Percentiles rank a stretch among this genome's conserved stretches.
phyloP scores from a whole-genome alignment of 2,797 vertebrate species.

The Rousettus madagascariensis region DNA sequence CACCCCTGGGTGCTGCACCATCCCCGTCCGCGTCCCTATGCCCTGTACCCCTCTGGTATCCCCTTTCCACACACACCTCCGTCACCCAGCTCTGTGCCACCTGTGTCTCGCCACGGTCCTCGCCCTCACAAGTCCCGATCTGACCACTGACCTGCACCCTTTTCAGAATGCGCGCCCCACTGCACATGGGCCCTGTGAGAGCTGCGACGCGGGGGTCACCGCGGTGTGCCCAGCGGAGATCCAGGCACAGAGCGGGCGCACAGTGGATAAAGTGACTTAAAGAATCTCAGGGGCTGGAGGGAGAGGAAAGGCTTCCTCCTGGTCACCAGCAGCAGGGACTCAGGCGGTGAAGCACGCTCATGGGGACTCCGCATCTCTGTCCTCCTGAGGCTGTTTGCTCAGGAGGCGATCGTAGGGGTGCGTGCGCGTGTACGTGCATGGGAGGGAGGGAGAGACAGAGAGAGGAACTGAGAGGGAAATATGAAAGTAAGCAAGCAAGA shows the following conservation, averaged over 20 bases:
- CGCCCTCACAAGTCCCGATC: neutral
- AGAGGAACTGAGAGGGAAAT: neutral
- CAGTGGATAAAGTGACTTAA: neutral
- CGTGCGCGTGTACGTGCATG: neutral
- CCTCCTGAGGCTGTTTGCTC: neutral
- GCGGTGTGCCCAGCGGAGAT: neutral
- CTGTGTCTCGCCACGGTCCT: neutral
- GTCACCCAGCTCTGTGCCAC: neutral
- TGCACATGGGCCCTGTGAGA: neutral
- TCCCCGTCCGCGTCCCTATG: neutral
- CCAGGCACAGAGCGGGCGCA: neutral
- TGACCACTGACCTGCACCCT: neutral
- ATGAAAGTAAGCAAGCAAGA: neutral
- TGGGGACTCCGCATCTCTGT: neutral
- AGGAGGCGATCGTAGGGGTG: neutral
- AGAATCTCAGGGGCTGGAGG: neutral
- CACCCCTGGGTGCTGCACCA: neutral
- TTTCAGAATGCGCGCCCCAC: neutral
- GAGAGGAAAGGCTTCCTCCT: neutral
- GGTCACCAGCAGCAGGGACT: neutral
- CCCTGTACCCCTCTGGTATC: neutral
- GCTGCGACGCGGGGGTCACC: neutral
- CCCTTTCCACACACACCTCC: neutral
- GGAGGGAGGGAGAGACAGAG: neutral
- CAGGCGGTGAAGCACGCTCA: neutral